These are phyloP conservation scores for Magallana ariakensis DNA, from an alignment of 1,140 invertebrate genomes.

Conservation along the genomic window DNA sequence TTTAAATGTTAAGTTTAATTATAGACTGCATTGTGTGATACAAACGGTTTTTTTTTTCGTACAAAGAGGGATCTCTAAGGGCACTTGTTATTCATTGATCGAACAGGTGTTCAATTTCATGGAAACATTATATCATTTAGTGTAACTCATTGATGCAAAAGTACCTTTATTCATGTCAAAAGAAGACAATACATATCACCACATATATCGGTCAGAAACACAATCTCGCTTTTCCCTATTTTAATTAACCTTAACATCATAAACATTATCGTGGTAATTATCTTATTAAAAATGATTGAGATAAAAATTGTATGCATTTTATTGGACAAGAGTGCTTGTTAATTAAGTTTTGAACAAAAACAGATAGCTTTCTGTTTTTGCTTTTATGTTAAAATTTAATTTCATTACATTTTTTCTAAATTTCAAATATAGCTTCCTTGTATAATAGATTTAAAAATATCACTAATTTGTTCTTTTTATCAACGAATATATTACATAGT, in stretches of 20 bases:
- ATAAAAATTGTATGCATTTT: not conserved
- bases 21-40: not conserved
- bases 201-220: not conserved
- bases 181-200: not conserved
- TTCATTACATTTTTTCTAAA: too few relatives aligned
- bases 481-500: too few relatives aligned
- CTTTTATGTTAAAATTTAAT: too few relatives aligned
- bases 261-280: not conserved
- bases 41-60: not conserved
- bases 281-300: not conserved
- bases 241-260: not conserved
- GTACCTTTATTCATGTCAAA: not conserved
- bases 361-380: too few relatives aligned
- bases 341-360: too few relatives aligned
- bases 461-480: too few relatives aligned
- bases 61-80: not conserved
- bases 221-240: not conserved
- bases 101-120: constrained; percentile 14
- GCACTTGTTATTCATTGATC: not conserved
- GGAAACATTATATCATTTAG: not conserved
- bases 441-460: too few relatives aligned
- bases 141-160: not conserved
- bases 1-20: constrained; percentile 19
- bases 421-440: too few relatives aligned
- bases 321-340: too few relatives aligned